Evolutionary conservation across 2,888 invertebrate genomes (phyloP).

Genomic region (Drosophila phalerata): DNA sequence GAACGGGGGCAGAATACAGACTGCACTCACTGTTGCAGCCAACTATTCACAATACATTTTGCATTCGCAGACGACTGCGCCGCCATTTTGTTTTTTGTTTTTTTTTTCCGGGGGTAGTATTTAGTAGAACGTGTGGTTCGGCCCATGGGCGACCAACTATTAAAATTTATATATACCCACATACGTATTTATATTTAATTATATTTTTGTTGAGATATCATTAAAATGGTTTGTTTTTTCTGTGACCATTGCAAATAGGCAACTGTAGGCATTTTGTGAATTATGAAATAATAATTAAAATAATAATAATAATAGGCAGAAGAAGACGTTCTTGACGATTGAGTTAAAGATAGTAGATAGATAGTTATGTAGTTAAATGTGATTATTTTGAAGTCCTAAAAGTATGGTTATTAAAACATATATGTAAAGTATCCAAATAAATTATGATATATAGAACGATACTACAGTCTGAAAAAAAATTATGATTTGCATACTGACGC

Average conservation of each 20-base stretch:
- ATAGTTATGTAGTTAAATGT: no score
- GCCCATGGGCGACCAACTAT: neutral
- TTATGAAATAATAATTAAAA: no score
- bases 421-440: no score
- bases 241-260: neutral
- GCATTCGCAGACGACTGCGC: neutral
- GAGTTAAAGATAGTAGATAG: no score
- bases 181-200: conserved; percentile 4
- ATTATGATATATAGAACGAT: no score
- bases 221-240: neutral
- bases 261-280: neutral
- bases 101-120: neutral
- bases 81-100: conserved; percentile 16
- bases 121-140: neutral
- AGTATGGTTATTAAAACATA: no score
- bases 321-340: no score
- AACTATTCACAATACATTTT: neutral
- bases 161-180: neutral
- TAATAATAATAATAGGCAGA: no score
- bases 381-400: no score
- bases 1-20: conserved; percentile 6
- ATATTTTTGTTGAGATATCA: neutral
- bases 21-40: conserved; percentile 5
- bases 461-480: no score
- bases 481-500: no score